Conservation (phyloP, 2,113 vertebrate species). For the Brachypteracias leptosomus region DNA sequence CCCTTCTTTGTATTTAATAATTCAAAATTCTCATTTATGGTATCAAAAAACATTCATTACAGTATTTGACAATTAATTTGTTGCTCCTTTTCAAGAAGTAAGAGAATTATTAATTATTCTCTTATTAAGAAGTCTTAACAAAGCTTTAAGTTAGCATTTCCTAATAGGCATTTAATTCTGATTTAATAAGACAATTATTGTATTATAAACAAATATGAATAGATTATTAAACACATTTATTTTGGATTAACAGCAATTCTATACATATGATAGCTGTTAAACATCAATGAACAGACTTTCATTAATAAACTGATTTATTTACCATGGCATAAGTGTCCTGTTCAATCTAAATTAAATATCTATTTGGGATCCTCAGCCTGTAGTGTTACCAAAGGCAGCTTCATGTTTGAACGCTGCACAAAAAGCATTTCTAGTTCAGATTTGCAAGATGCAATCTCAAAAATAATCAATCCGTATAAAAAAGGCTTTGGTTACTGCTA, state of each 20-base stretch:
- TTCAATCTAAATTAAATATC: conserved; percentile 79
- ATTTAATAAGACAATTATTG: conserved; percentile 73
- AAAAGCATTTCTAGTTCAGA: conserved; percentile 65
- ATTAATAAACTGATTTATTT: conserved; percentile 79
- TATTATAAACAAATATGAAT: conserved; percentile 71
- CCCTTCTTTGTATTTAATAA: neutral
- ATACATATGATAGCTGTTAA: conserved; percentile 70
- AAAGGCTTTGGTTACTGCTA: conserved; percentile 35
- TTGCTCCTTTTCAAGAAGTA: conserved; percentile 10
- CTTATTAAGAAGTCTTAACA: neutral
- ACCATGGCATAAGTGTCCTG: conserved; percentile 62
- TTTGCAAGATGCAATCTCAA: conserved; percentile 58
- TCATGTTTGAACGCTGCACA: conserved; percentile 22
- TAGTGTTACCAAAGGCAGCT: conserved; percentile 66
- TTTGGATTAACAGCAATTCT: conserved; percentile 72
- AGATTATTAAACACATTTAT: conserved; percentile 80
- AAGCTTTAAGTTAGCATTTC: conserved; percentile 35
- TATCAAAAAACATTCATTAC: neutral
- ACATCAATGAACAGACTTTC: conserved; percentile 67
- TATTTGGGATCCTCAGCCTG: conserved; percentile 64
- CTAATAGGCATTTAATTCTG: conserved; percentile 47
- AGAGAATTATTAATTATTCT: conserved; percentile 50
- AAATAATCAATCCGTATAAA: conserved; percentile 39
- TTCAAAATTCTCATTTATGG: conserved; percentile 7
- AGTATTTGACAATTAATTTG: conserved; percentile 58